Percentiles rank a stretch among this genome's conserved stretches.
phyloP scores from a whole-genome alignment of 2,797 vertebrate genomes.

The Sebastes vulpes region DNA sequence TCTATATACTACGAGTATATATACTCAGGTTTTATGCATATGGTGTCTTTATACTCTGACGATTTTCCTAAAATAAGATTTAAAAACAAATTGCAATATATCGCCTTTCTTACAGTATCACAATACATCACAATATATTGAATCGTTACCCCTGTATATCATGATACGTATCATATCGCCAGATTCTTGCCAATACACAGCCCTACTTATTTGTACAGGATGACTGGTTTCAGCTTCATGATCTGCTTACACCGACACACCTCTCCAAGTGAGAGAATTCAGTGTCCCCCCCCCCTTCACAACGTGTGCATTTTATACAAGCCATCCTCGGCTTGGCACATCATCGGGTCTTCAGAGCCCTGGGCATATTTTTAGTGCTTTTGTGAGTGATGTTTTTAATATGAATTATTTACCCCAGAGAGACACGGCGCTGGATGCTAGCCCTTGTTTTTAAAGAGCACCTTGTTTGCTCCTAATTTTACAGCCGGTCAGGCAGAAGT shows the following conservation, averaged over 20 bases:
- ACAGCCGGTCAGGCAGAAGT: constrained; percentile 85
- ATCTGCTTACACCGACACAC: constrained; percentile 66
- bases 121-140: no score
- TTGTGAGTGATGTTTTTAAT: constrained; percentile 82
- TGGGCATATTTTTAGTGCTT: constrained; percentile 76
- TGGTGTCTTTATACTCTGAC: no score
- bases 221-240: constrained; percentile 41
- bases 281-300: constrained; percentile 22
- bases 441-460: constrained; percentile 80
- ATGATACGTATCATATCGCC: no score
- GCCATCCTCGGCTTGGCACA: constrained; percentile 54
- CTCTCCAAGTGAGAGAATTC: constrained; percentile 58
- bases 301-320: constrained; percentile 62
- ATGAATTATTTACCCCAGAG: constrained; percentile 86
- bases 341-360: constrained; percentile 68
- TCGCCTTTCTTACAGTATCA: no score
- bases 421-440: constrained; percentile 68
- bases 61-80: no score
- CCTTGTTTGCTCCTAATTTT: constrained; percentile 86
- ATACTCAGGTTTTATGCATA: no score
- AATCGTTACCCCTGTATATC: no score
- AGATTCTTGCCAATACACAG: no score
- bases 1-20: no score
- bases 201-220: constrained; percentile 38
- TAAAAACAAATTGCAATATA: no score